Evolutionary conservation across 2,888 invertebrate species (phyloP).

Genomic region (Osmoderma eremita): DNA sequence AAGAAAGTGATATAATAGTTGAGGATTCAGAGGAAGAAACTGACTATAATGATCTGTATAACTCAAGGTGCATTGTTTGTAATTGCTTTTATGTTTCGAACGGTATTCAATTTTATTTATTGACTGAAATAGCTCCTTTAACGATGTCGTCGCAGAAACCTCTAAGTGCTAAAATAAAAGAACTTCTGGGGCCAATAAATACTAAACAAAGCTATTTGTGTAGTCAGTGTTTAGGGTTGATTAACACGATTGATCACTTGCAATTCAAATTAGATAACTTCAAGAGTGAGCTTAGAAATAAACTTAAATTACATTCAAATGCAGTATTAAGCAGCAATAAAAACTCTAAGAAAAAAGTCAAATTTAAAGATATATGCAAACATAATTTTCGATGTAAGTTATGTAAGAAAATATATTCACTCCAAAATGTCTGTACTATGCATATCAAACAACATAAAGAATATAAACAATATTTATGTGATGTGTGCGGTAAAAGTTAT

Average conservation of each 20-base stretch:
- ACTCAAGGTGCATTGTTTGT: conserved; percentile 59
- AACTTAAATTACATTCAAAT: conserved; percentile 51
- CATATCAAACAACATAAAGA: conserved; percentile 57
- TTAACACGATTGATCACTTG: conserved; percentile 62
- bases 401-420: conserved; percentile 56
- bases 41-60: conserved; percentile 54
- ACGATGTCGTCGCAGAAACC: conserved; percentile 61
- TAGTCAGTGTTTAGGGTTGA: conserved; percentile 60
- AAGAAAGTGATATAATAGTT: conserved; percentile 62
- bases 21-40: conserved; percentile 61
- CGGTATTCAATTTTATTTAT: conserved; percentile 59
- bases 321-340: background rate
- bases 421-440: conserved; percentile 52
- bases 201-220: conserved; percentile 57
- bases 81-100: conserved; percentile 57
- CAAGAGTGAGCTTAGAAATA: conserved; percentile 55
- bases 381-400: conserved; percentile 56
- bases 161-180: conserved; percentile 55
- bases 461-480: conserved; percentile 56
- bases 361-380: conserved; percentile 46
- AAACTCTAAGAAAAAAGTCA: conserved; percentile 41
- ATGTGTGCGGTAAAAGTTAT: conserved; percentile 57
- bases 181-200: conserved; percentile 53
- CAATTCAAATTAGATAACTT: conserved; percentile 58
- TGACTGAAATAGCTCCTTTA: conserved; percentile 58